Percentiles rank a stretch among this genome's conserved stretches.
These are phyloP conservation scores for Eupristina koningsbergeri DNA, from an alignment of 1,140 invertebrate species.

Conservation along the genomic window DNA sequence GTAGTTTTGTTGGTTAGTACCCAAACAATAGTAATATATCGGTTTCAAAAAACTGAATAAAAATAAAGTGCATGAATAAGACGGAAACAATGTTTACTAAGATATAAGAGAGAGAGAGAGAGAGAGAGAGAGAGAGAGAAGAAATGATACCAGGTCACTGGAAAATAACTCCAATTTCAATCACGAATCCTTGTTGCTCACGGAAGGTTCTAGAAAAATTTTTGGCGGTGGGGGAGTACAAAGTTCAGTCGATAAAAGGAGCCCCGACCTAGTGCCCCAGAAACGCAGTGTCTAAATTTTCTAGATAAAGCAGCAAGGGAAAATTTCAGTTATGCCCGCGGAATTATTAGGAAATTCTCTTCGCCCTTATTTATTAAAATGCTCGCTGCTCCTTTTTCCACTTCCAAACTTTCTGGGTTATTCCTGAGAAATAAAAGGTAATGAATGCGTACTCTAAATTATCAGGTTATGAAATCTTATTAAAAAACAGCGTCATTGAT, in stretches of 20 bases:
- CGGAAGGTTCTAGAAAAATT: constrained; percentile 38
- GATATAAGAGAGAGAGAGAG: not conserved
- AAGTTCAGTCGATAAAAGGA: constrained; percentile 49
- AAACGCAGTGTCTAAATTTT: constrained; percentile 40
- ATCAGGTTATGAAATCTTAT: not conserved
- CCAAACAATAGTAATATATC: not conserved
- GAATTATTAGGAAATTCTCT: no score
- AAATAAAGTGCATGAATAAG: not conserved
- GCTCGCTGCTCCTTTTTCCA: not conserved
- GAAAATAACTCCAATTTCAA: constrained; percentile 28
- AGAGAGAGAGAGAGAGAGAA: not conserved
- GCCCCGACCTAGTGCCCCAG: constrained; percentile 42
- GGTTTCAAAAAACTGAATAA: not conserved
- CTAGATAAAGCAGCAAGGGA: constrained; percentile 20
- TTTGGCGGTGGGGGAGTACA: constrained; percentile 29
- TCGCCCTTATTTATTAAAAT: not conserved
- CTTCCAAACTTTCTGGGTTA: not conserved
- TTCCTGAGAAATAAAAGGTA: not conserved
- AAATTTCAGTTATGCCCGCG: not conserved
- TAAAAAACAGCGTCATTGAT: not conserved
- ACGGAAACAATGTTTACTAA: not conserved
- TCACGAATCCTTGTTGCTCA: not conserved
- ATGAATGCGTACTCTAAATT: not conserved
- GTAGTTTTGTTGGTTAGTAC: not conserved
- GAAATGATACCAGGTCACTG: not conserved